Percentiles rank a stretch among this genome's conserved stretches.
Conservation (phyloP, 2,113 vertebrate species). For the Dendropsophus ebraccatus region DNA sequence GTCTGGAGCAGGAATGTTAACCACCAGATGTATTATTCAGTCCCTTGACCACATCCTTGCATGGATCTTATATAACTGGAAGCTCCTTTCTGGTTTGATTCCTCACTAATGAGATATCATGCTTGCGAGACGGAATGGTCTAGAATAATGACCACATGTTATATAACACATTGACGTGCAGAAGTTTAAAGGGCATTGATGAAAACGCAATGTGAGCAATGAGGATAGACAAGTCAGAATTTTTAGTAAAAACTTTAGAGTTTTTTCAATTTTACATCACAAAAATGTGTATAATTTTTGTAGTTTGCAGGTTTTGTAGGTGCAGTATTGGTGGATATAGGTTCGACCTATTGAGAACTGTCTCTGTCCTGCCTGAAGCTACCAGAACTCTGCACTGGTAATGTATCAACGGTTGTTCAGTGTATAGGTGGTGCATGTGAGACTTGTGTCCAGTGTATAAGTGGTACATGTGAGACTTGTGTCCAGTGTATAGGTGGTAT, state of each 20-base stretch:
- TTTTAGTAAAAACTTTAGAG: neutral
- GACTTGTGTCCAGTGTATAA: no score
- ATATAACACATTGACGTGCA: neutral
- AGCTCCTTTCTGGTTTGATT: conserved; percentile 2
- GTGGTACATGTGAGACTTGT: no score
- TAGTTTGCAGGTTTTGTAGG: no score
- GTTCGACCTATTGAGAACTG: no score
- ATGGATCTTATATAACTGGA: conserved; percentile 14
- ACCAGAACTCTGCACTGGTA: no score
- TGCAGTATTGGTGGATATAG: no score
- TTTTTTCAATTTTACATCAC: no score
- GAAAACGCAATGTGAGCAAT: neutral
- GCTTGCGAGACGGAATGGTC: neutral
- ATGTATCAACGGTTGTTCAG: no score
- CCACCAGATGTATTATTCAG: conserved; percentile 15
- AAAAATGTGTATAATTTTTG: no score
- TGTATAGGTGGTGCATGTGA: no score
- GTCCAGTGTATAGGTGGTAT: no score
- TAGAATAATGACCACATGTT: conserved; percentile 8
- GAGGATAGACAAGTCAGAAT: neutral
- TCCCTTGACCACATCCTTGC: neutral
- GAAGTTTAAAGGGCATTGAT: neutral
- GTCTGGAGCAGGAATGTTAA: neutral
- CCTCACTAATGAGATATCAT: neutral
- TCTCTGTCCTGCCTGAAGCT: no score